Conservation (phyloP, 2,113 vertebrate genomes). For the Nicator chloris region DNA sequence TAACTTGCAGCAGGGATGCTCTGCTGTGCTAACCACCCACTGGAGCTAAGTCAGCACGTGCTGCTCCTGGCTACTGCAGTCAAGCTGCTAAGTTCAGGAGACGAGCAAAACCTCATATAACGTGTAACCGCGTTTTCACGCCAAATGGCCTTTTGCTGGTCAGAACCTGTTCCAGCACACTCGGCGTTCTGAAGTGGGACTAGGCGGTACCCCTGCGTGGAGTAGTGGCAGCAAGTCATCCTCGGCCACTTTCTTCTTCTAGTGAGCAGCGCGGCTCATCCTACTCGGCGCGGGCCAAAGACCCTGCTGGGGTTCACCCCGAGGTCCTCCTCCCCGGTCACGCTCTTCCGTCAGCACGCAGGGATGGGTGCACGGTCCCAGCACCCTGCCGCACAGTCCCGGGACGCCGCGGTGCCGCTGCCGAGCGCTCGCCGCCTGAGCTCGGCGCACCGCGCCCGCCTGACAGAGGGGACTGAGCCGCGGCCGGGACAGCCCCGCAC, state of each 20-base stretch:
- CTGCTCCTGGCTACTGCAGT: no score
- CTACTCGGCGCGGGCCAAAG: accelerated
- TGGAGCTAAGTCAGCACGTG: accelerated
- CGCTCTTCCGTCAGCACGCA: not conserved
- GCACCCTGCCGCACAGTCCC: not conserved
- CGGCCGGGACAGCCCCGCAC: not conserved
- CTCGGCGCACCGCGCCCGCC: no score
- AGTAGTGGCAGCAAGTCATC: no score
- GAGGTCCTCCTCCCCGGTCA: not conserved
- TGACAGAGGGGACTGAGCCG: no score
- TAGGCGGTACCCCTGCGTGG: accelerated
- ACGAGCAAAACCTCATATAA: not conserved
- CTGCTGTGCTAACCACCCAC: not conserved
- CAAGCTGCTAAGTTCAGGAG: not conserved
- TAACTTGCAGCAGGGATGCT: not conserved
- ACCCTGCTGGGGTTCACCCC: not conserved
- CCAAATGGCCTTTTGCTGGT: not conserved
- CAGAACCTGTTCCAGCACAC: not conserved
- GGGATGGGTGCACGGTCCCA: not conserved
- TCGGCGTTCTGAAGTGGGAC: accelerated
- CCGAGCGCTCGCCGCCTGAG: no score
- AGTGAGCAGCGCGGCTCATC: not conserved
- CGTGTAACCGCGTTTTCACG: accelerated
- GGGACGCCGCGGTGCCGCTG: no score
- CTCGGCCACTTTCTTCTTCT: accelerated